phyloP scores from a whole-genome alignment of 2,888 invertebrate genomes.

The Hirudinaria manillensis region DNA sequence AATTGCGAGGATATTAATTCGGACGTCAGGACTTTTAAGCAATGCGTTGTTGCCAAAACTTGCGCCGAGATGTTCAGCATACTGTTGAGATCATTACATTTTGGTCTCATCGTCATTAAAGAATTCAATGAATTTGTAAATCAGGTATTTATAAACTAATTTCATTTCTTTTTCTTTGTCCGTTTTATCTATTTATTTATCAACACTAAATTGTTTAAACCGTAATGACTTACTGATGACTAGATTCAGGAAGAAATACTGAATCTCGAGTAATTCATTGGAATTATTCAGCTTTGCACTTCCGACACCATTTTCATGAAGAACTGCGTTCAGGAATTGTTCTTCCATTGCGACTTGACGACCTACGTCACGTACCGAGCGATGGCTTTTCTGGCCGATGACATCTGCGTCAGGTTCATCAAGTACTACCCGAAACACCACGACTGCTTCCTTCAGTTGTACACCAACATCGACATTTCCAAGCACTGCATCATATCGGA shows the following conservation, averaged over 20 bases:
- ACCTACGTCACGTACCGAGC: constrained; percentile 6
- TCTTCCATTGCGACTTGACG: constrained; percentile 1
- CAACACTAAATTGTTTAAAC: too few relatives aligned
- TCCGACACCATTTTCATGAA: not conserved
- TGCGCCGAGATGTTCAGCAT: constrained; percentile 10
- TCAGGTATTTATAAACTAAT: not conserved
- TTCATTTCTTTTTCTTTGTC: not conserved
- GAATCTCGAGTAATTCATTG: not conserved
- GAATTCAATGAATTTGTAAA: constrained; percentile 19
- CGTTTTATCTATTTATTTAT: not conserved
- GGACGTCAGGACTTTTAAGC: constrained; percentile 1
- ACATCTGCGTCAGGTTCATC: not conserved
- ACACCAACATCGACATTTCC: not conserved
- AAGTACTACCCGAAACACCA: constrained; percentile 24
- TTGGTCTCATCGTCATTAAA: constrained; percentile 14
- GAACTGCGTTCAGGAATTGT: not conserved
- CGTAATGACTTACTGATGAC: too few relatives aligned
- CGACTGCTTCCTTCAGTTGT: constrained; percentile 10
- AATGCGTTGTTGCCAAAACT: constrained; percentile 11
- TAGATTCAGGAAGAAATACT: too few relatives aligned
- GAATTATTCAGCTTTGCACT: not conserved
- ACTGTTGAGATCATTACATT: constrained; percentile 3
- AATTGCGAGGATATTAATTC: not conserved
- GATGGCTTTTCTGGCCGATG: not conserved
- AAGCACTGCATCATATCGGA: constrained; percentile 16